Evolutionary conservation across 2,888 invertebrate species (phyloP).

Genomic region (Strigamia maritima): DNA sequence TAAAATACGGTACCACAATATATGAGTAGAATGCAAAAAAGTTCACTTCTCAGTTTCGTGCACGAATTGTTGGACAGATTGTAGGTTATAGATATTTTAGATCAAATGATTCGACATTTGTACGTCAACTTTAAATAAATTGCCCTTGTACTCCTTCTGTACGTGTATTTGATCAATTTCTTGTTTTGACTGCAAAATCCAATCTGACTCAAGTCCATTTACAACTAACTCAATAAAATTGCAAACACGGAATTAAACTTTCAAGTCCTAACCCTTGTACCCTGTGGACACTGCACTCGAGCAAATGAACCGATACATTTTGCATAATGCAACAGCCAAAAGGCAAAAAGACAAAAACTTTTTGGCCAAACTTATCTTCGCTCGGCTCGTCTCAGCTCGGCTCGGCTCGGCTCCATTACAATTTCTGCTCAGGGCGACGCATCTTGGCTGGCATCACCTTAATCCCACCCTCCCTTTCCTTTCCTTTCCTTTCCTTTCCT

Average conservation of each 20-base stretch:
- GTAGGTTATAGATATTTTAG: too few relatives aligned
- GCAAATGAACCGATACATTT: conserved; percentile 21
- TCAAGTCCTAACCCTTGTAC: conserved; percentile 20
- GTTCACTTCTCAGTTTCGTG: too few relatives aligned
- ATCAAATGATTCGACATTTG: too few relatives aligned
- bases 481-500: background rate
- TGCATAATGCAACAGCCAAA: conserved; percentile 20
- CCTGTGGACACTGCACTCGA: conserved; percentile 22
- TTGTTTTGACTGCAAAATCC: conserved; percentile 1
- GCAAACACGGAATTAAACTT: conserved; percentile 12
- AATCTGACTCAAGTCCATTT: conserved; percentile 12
- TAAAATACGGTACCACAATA: too few relatives aligned
- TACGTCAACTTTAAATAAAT: too few relatives aligned
- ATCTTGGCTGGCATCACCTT: background rate
- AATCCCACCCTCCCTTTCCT: background rate
- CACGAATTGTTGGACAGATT: too few relatives aligned
- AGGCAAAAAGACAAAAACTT: conserved; percentile 3
- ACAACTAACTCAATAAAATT: conserved; percentile 1
- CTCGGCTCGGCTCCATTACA: background rate
- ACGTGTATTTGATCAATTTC: background rate
- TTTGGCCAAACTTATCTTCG: background rate
- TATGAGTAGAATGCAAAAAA: too few relatives aligned
- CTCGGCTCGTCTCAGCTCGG: too few relatives aligned
- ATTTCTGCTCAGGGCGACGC: background rate
- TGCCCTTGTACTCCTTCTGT: too few relatives aligned